A percentile compares a stretch with the other conserved stretches of the same genome.
These are phyloP conservation scores for Psephotus haematonotus DNA, from an alignment of 2,113 vertebrate genomes.

Conservation along the genomic window DNA sequence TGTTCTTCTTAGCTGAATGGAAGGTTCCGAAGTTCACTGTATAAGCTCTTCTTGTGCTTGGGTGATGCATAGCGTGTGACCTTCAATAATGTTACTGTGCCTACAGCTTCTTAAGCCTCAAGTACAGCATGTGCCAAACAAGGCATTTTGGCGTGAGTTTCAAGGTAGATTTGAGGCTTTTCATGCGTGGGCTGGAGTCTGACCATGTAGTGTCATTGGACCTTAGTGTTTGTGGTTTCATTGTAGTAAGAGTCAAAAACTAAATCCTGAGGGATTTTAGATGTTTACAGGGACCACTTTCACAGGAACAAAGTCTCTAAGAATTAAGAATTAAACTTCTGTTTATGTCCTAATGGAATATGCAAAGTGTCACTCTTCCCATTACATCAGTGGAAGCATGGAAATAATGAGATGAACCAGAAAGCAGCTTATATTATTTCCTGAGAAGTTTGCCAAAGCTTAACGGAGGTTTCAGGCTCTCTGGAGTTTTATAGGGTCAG, in stretches of 20 bases:
- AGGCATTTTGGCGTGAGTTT: background rate
- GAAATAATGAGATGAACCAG: slow-evolving; percentile 61
- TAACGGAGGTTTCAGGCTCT: slow-evolving; percentile 30
- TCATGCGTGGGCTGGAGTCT: background rate
- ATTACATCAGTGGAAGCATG: slow-evolving; percentile 54
- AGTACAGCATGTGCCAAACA: background rate
- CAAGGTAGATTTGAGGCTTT: background rate
- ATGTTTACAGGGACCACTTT: slow-evolving; percentile 2
- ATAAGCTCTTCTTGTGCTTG: background rate
- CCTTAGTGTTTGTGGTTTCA: background rate
- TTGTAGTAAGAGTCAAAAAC: background rate
- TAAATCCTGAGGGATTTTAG: background rate
- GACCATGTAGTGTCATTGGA: background rate
- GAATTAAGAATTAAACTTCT: slow-evolving; percentile 5
- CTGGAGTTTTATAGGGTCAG: slow-evolving; percentile 29
- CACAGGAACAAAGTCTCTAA: background rate
- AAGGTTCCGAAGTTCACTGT: background rate
- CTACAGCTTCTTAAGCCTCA: background rate
- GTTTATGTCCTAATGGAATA: background rate
- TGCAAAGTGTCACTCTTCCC: slow-evolving; percentile 39
- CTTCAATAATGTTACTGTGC: background rate
- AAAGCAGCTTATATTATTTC: slow-evolving; percentile 55
- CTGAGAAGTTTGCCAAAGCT: slow-evolving; percentile 57
- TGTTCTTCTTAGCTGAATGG: background rate
- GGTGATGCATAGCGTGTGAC: background rate